Percentiles rank a stretch among this genome's conserved stretches.
These are phyloP conservation scores for Cremastinae sp. DNA, from an alignment of 2,888 invertebrate genomes.

Conservation along the genomic window DNA sequence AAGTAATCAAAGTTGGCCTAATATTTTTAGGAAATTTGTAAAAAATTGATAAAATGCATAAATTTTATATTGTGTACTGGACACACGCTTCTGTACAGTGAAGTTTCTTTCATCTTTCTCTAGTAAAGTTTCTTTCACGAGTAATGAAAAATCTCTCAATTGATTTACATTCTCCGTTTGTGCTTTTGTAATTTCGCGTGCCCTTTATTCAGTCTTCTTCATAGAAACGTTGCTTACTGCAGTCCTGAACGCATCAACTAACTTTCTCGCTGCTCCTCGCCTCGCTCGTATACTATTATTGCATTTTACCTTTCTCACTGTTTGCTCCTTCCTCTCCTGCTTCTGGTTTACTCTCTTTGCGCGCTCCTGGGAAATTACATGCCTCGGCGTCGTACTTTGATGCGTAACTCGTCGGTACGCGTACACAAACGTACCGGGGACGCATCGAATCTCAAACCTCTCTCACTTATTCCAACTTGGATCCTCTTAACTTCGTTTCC, in stretches of 20 bases:
- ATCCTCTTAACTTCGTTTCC: slow-evolving; percentile 3
- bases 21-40: too few species aligned
- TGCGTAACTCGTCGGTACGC: slow-evolving; percentile 20
- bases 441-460: slow-evolving; percentile 4
- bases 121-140: too few species aligned
- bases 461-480: slow-evolving; percentile 38
- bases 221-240: neutral
- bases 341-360: slow-evolving; percentile 42
- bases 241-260: neutral
- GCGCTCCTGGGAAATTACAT: slow-evolving; percentile 61
- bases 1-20: too few species aligned
- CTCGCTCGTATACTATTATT: slow-evolving; percentile 25
- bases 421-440: slow-evolving; percentile 20
- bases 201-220: too few species aligned
- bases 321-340: slow-evolving; percentile 27
- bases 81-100: too few species aligned
- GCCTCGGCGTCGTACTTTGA: slow-evolving; percentile 43
- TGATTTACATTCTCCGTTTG: too few species aligned
- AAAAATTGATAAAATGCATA: too few species aligned
- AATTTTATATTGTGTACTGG: too few species aligned
- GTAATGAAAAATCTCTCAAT: too few species aligned
- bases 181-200: too few species aligned
- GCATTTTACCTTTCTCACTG: slow-evolving; percentile 26
- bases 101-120: too few species aligned
- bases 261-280: neutral